These are phyloP conservation scores for Origma solitaria DNA, from an alignment of 2,113 vertebrate species.

Conservation along the genomic window DNA sequence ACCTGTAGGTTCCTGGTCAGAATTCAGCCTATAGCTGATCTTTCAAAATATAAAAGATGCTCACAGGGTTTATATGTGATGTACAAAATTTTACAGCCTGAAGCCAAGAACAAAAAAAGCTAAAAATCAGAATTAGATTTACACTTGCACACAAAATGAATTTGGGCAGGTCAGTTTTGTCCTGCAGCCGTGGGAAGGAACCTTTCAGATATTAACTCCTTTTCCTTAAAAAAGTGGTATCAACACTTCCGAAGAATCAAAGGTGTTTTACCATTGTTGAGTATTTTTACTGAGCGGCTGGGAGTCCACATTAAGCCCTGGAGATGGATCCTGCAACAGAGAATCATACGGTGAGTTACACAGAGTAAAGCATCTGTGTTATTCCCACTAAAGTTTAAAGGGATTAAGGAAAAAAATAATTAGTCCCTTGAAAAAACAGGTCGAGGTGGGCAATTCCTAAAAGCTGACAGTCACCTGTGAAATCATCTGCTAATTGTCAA, in stretches of 20 bases:
- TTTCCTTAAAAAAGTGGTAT: background rate
- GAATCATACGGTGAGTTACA: background rate
- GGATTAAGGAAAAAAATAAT: background rate
- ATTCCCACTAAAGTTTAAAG: background rate
- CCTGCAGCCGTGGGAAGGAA: background rate
- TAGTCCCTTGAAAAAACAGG: background rate
- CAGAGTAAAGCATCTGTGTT: fast-evolving
- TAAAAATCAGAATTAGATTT: background rate
- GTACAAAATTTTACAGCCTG: background rate
- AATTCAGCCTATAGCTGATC: background rate
- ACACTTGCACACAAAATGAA: background rate
- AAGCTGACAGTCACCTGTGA: background rate
- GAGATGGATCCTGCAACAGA: background rate
- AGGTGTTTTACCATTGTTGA: slow-evolving; percentile 48
- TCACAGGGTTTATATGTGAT: background rate
- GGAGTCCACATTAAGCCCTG: background rate
- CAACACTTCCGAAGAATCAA: background rate
- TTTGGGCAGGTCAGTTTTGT: background rate
- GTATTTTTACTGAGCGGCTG: background rate
- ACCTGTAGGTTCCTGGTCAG: background rate
- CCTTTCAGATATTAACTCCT: background rate
- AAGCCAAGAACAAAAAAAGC: background rate
- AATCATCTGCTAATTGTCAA: background rate
- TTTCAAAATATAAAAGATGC: background rate
- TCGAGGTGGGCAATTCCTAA: fast-evolving